phyloP scores from a whole-genome alignment of 1,140 invertebrate species.

The Drosophila simulans region DNA sequence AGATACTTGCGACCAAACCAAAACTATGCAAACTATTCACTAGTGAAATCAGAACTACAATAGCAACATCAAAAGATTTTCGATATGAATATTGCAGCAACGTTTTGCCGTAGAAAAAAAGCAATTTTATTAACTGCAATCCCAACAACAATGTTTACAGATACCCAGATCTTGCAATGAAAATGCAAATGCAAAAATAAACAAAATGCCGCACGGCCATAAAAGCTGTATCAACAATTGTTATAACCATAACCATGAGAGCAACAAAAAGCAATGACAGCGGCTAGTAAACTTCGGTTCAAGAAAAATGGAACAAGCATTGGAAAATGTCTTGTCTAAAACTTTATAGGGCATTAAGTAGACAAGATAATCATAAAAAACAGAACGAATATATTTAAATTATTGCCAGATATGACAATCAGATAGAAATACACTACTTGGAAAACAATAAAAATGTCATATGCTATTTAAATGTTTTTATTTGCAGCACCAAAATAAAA shows the following conservation, averaged over 20 bases:
- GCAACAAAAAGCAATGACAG: constrained; percentile 6
- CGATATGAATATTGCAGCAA: neutral
- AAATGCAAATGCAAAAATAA: neutral
- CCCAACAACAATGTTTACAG: constrained; percentile 10
- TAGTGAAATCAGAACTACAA: neutral
- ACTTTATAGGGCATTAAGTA: constrained; percentile 14
- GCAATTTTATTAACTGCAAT: constrained; percentile 29
- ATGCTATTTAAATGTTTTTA: neutral
- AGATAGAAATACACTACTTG: neutral
- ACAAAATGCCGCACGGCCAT: constrained; percentile 2
- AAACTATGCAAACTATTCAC: too few relatives aligned
- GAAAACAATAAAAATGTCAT: neutral
- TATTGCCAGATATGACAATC: neutral
- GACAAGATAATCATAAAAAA: neutral
- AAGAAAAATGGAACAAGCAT: neutral
- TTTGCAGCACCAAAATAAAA: neutral
- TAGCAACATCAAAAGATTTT: neutral
- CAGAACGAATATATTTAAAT: too few relatives aligned
- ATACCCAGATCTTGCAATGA: constrained; percentile 8
- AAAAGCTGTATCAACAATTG: constrained; percentile 27
- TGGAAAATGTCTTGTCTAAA: neutral
- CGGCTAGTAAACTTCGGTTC: constrained; percentile 4
- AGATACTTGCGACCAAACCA: too few relatives aligned
- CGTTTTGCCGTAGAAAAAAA: constrained; percentile 7
- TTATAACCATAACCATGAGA: constrained; percentile 23